Percentiles rank a stretch among this genome's conserved stretches.
Conservation (phyloP, 1,140 invertebrate species). For the Thaumatotibia leucotreta region DNA sequence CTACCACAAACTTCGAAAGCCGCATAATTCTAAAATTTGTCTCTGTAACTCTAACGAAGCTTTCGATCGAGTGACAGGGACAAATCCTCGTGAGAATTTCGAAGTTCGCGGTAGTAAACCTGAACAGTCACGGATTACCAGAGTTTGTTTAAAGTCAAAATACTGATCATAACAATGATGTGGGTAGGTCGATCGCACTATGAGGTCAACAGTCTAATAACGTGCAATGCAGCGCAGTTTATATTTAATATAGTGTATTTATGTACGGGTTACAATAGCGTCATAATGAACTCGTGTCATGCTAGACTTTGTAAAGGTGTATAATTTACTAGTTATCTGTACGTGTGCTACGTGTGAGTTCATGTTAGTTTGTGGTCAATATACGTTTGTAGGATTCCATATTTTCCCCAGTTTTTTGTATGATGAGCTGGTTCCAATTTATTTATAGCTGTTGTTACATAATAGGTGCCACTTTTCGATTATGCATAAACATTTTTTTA, state of each 20-base stretch:
- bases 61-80: no score
- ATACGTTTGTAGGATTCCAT: not conserved
- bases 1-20: no score
- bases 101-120: not conserved
- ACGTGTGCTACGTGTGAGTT: not conserved
- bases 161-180: not conserved
- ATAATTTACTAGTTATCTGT: not conserved
- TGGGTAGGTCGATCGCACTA: not conserved
- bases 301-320: not conserved
- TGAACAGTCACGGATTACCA: not conserved
- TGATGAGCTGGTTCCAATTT: no score
- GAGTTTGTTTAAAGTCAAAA: not conserved
- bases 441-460: no score
- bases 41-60: no score
- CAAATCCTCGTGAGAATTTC: no score
- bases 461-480: no score
- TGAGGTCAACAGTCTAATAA: constrained; percentile 2
- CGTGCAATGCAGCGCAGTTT: not conserved
- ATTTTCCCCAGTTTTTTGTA: not conserved
- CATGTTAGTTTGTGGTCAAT: not conserved
- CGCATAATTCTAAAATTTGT: no score
- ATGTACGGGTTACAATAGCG: not conserved
- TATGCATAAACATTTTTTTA: no score
- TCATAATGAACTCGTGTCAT: not conserved
- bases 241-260: not conserved